Base-by-base conservation (phyloP, 2,797 vertebrate species). In the Eospalax fontanierii region DNA sequence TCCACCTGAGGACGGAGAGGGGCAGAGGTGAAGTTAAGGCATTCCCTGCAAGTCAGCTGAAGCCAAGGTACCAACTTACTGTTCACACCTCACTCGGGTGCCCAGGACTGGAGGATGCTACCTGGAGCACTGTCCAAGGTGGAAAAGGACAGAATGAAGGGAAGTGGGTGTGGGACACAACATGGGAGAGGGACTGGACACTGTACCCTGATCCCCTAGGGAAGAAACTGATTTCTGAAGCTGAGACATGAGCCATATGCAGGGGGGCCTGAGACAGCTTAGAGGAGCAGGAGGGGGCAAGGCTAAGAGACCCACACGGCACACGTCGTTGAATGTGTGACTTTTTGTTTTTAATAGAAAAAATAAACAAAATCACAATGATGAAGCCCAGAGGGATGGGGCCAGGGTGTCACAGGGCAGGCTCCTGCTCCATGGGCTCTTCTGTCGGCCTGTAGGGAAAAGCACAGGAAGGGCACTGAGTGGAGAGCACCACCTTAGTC, bases 391-490 rank as follows among this genome's bases (percentile, higher is more conserved):
- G 97, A 97, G 87, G 95, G 91, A 90, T 43, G 83, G 97, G 97
- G 96, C 96, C 94, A 73, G 97, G 97, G 92, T 93, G 84, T 98
- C 98, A 99, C 98, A 99, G 98, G 89, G 98, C 97, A 11, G 99
- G 99, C 98, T 99, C 99, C 79, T 99, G 99, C 97, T 99, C 99
- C 99, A 99, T 99, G 43, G 99, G 99, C 98, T 99, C 99, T 96
- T 99, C 99, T 16, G 98, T 98, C 1, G 98, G 98, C 98, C 99
- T 99, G 98, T 40, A 87, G 46, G 89, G 91, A 81, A 65, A 93
- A 97, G 92, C 80, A 98, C 46, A 97, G 33, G 94, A 46, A 63
- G n/a, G 19, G 10, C 2, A 11, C 4, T 97, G 50, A 96, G 73
- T 11, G 16, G 7, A 74, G 22, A 11, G 30, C 33, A 54, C 28